Evolutionary conservation across 1,140 invertebrate genomes (phyloP), one percentile per base, ranked within the genome.

Genomic region (Zaprionus ghesquierei): DNA sequence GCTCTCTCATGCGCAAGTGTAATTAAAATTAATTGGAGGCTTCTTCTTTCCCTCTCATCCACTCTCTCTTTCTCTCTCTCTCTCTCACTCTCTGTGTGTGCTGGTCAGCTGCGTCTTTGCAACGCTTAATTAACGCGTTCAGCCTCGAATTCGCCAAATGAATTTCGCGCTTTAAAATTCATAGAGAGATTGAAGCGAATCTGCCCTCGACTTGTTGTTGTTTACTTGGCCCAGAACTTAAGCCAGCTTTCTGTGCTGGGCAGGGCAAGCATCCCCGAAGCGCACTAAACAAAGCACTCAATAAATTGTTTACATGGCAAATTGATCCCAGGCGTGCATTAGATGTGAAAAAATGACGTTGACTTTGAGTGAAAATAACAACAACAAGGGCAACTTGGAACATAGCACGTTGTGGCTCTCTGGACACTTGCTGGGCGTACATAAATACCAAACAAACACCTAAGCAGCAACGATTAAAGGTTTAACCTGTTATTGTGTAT

Each of bases 331-430:
- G 79, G 87, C 79, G 87, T 77, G 79, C 81, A 90, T 90, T 90
- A 90, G 81, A 89, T 87, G 87, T 90, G 82, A 71, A 90, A 84
- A 90, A 90, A 90, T 90, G 87, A 89, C n/a, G 79, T 90, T 90
- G 77, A 82, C 74, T 87, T 90, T 87, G 76, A 84, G 73, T 84
- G 55, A 71, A 76, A 82, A 74, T 25, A 81, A 33, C 22, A 64
- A 71, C 35, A 64, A 56, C 31, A 50, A 56, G 8, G 75, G 38
- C 33, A 27, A 61, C 20, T 22, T 29, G 10, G 38, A 58, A 53
- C 31, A 46, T 15, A 20, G 60, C 55, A 8, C 15, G 8, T 44
- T 71, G 13, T 41, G 61, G 53, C 41, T 46, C 62, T 62, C 54
- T 76, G 65, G 61, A 75, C 62, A 35, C 64, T 77, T 60, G 74